A percentile compares a stretch with the other conserved stretches of the same genome.
Evolutionary conservation across 2,113 vertebrate species (phyloP).

Genomic region (Leptocoma aspasia): DNA sequence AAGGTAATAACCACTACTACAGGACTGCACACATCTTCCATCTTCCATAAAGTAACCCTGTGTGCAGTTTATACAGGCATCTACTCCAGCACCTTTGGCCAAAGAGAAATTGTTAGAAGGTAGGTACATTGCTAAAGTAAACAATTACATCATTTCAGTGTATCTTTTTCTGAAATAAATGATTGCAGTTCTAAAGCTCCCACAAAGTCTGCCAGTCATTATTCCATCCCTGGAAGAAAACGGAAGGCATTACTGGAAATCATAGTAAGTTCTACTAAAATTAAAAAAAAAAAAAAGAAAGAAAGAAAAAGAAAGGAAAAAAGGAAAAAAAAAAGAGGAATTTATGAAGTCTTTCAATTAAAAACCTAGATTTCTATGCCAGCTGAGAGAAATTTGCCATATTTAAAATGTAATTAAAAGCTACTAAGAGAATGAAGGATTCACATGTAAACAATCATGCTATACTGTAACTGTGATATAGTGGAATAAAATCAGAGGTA

Average conservation of each 20-base stretch:
- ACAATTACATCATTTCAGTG: not conserved
- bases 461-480: not conserved
- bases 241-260: not conserved
- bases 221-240: not conserved
- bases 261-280: not conserved
- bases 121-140: not conserved
- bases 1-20: slow-evolving; percentile 85
- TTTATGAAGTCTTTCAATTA: not conserved
- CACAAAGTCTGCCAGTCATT: not conserved
- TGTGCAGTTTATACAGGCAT: slow-evolving; percentile 90
- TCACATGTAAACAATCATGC: not conserved
- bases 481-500: not conserved
- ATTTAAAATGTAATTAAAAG: not conserved
- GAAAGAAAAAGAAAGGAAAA: not conserved
- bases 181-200: not conserved
- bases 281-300: not conserved
- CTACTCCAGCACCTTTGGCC: slow-evolving; percentile 84
- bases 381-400: not conserved
- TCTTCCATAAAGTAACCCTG: slow-evolving; percentile 89
- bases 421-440: not conserved
- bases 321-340: not conserved
- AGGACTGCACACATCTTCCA: slow-evolving; percentile 87
- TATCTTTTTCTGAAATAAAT: not conserved
- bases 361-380: not conserved
- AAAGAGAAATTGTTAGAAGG: not conserved